Percentiles rank a stretch among this genome's conserved stretches.
Conservation (phyloP, 2,113 vertebrate species). For the Bos indicus region DNA sequence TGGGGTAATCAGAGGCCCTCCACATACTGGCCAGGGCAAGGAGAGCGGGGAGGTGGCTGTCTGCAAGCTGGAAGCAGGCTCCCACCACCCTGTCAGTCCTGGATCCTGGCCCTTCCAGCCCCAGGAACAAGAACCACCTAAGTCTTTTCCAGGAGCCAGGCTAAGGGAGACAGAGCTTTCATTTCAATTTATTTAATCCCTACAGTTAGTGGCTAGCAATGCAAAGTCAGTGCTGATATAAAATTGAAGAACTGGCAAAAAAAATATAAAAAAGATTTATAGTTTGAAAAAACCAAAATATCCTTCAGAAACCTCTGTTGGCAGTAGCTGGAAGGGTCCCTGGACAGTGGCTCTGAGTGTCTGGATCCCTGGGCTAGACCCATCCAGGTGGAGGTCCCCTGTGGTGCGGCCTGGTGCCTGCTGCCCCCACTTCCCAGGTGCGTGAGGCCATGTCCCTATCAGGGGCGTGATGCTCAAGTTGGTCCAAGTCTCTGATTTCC, state of each 20-base stretch:
- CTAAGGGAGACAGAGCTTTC: not conserved
- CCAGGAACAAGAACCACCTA: not conserved
- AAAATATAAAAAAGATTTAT: not conserved
- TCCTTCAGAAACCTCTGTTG: not conserved
- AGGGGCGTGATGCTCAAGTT: not conserved
- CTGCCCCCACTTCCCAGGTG: not conserved
- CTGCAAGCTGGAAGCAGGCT: not conserved
- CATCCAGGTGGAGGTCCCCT: not conserved
- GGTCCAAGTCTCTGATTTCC: not conserved
- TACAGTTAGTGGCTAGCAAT: not conserved
- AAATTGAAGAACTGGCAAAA: not conserved
- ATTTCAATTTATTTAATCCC: not conserved
- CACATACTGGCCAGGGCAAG: not conserved
- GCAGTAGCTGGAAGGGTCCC: not conserved
- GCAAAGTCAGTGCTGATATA: not conserved
- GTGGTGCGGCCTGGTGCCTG: not conserved
- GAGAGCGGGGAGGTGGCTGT: not conserved
- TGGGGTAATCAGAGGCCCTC: not conserved
- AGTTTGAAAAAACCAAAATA: not conserved
- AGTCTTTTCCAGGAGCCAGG: not conserved
- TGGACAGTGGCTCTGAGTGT: rapidly evolving
- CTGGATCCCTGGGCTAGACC: too few relatives aligned
- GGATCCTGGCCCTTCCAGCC: not conserved
- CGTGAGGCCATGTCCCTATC: not conserved
- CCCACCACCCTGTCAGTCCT: not conserved